Evolutionary conservation across 2,113 vertebrate species (phyloP).

Genomic region (Ciconia stormi): DNA sequence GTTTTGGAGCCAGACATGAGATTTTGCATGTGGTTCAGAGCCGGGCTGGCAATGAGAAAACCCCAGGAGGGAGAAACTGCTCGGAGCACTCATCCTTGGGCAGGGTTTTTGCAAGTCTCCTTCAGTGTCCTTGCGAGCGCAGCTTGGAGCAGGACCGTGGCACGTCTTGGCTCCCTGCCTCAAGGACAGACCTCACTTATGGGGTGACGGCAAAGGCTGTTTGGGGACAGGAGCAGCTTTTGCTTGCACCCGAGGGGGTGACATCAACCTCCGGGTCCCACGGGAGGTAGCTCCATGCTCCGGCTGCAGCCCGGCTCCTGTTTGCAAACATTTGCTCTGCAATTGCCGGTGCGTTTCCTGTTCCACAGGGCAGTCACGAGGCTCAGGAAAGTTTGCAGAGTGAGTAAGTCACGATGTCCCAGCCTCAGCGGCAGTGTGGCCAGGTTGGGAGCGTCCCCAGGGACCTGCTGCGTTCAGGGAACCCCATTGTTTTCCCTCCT

Average conservation of each 20-base stretch:
- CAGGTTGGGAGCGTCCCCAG: accelerated
- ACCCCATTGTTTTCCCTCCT: accelerated
- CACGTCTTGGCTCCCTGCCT: background rate
- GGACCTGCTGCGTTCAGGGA: accelerated
- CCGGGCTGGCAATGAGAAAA: accelerated
- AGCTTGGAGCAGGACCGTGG: background rate
- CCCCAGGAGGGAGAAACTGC: background rate
- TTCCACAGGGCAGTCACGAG: background rate
- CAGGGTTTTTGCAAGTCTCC: background rate
- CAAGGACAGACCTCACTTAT: background rate
- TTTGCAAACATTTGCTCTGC: conserved; percentile 37
- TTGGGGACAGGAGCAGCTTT: background rate
- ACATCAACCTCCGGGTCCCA: background rate
- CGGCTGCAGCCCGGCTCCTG: background rate
- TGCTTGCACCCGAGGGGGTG: accelerated
- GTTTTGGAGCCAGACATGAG: accelerated
- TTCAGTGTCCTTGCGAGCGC: background rate
- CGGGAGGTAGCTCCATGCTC: background rate
- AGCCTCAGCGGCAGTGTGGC: background rate
- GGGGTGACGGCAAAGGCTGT: background rate
- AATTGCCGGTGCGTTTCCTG: conserved; percentile 50
- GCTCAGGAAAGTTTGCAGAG: background rate
- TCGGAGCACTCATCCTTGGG: background rate
- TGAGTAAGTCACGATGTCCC: background rate
- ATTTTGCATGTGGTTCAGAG: background rate